Percentiles rank a stretch among this genome's conserved stretches.
Conservation (phyloP, 2,888 invertebrate species). For the Thalpophila matura region DNA sequence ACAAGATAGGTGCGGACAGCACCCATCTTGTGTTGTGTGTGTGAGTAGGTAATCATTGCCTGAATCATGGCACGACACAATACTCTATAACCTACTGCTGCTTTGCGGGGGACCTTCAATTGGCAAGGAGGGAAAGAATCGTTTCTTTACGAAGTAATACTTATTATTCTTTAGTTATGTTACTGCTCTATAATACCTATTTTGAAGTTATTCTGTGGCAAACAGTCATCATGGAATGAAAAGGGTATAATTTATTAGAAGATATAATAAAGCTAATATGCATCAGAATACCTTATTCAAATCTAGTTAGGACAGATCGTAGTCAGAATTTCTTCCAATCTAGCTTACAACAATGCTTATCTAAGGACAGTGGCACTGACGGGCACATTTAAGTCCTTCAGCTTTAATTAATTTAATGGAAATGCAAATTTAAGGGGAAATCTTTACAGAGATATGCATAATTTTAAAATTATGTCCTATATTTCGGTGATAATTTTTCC, state of each 20-base stretch:
- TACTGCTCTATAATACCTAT: too few species aligned
- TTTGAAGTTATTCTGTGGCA: too few species aligned
- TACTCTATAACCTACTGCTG: too few species aligned
- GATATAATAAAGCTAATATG: not conserved
- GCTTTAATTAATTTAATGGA: conserved; percentile 50
- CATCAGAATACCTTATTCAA: conserved; percentile 5
- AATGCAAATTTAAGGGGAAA: conserved; percentile 44
- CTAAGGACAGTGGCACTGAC: conserved; percentile 23
- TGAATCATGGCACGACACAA: too few species aligned
- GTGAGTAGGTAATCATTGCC: too few species aligned
- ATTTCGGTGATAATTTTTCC: not conserved
- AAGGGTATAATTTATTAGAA: not conserved
- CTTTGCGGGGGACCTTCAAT: too few species aligned
- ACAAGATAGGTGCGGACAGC: too few species aligned
- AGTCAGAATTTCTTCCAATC: conserved; percentile 17
- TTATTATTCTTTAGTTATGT: too few species aligned
- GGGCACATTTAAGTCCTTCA: conserved; percentile 18
- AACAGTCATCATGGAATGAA: not conserved
- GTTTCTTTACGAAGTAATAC: too few species aligned
- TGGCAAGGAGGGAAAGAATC: too few species aligned
- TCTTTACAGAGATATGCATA: conserved; percentile 26
- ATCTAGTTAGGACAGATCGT: not conserved
- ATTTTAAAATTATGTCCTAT: conserved; percentile 20
- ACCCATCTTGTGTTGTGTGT: too few species aligned
- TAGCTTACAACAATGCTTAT: conserved; percentile 36